phyloP scores from a whole-genome alignment of 2,113 vertebrate species.

The Notechis scutatus region DNA sequence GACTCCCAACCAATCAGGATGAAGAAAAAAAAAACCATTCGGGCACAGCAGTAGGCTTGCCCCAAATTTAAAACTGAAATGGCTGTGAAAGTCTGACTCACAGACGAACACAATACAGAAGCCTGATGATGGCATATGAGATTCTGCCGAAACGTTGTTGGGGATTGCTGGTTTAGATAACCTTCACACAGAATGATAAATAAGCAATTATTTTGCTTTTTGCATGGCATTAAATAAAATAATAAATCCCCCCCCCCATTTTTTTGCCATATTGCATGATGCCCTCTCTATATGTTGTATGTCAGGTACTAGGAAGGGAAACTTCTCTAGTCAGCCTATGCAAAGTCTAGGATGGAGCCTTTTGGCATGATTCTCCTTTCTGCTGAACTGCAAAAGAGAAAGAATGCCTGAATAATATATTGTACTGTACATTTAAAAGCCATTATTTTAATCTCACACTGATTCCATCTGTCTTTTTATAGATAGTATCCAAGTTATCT shows the following conservation, averaged over 20 bases:
- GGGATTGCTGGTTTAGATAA: neutral
- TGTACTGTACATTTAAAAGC: conserved; percentile 48
- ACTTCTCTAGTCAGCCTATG: neutral
- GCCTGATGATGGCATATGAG: too few species aligned
- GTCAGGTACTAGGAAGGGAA: neutral
- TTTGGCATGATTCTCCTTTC: conserved; percentile 40
- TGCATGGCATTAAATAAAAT: neutral
- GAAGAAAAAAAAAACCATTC: too few species aligned
- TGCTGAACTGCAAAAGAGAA: conserved; percentile 38
- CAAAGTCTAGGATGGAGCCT: neutral
- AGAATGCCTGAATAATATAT: neutral
- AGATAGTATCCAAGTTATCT: neutral
- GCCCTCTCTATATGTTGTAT: neutral
- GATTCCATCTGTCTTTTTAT: neutral
- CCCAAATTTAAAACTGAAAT: too few species aligned
- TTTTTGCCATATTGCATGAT: neutral
- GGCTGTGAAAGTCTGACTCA: too few species aligned
- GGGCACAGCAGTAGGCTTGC: too few species aligned
- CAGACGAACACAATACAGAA: too few species aligned
- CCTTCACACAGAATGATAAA: neutral
- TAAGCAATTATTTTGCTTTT: neutral
- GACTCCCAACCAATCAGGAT: too few species aligned
- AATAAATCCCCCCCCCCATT: neutral
- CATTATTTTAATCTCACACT: conserved; percentile 33
- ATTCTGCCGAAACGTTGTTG: too few species aligned